Conservation (phyloP, 2,888 invertebrate genomes). For the Apocheima hispidaria region DNA sequence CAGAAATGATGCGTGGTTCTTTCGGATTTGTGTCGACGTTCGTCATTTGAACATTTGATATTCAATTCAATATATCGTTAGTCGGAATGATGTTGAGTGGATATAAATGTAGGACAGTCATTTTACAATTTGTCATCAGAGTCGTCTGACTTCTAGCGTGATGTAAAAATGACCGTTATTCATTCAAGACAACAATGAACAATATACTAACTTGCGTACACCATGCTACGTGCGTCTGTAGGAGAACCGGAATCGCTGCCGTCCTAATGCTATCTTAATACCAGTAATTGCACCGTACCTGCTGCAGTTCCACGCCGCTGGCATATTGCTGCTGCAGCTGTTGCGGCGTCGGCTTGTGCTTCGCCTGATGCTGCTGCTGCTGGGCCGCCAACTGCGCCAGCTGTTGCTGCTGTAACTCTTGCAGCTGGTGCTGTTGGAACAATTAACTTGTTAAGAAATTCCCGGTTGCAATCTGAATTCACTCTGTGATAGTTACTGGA, state of each 20-base stretch:
- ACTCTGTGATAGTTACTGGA: too few relatives aligned
- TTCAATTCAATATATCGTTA: too few relatives aligned
- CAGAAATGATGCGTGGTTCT: too few relatives aligned
- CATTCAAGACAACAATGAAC: neutral
- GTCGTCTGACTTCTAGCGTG: too few relatives aligned
- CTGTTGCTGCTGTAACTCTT: slow-evolving; percentile 64
- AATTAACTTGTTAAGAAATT: neutral
- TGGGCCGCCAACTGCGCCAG: slow-evolving; percentile 64
- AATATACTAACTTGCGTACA: neutral
- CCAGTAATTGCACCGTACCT: slow-evolving; percentile 45
- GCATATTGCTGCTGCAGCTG: slow-evolving; percentile 67
- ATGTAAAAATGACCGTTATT: neutral
- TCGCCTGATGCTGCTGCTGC: slow-evolving; percentile 65
- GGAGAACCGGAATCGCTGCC: neutral
- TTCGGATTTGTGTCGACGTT: too few relatives aligned
- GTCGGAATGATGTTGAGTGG: too few relatives aligned
- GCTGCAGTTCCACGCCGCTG: slow-evolving; percentile 56
- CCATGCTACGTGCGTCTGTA: neutral
- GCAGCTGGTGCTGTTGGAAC: slow-evolving; percentile 59
- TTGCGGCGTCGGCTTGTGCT: slow-evolving; percentile 68
- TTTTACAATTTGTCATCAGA: too few relatives aligned
- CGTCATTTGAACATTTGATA: too few relatives aligned
- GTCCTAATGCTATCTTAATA: neutral
- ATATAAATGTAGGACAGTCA: too few relatives aligned
- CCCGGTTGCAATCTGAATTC: too few relatives aligned